These are phyloP conservation scores for Drosophila anomalata DNA, from an alignment of 2,888 invertebrate genomes.

Conservation along the genomic window DNA sequence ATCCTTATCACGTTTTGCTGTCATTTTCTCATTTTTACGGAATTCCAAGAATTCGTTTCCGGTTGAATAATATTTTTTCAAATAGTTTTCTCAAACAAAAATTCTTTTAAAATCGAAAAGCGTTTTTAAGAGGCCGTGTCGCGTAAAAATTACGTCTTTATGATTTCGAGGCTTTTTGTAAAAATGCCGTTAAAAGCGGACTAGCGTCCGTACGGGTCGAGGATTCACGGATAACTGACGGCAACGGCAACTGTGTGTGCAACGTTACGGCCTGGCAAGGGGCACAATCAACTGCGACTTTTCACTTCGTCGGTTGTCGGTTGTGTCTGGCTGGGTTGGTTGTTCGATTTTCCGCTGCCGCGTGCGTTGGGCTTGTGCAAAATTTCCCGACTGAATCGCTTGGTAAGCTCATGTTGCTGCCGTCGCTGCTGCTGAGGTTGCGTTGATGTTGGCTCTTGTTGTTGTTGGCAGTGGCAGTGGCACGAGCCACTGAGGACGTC, in stretches of 20 bases:
- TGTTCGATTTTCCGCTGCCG: slow-evolving; percentile 46
- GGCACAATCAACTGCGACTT: slow-evolving; percentile 64
- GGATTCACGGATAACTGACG: slow-evolving; percentile 58
- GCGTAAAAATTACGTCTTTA: slow-evolving; percentile 59
- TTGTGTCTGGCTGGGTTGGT: slow-evolving; percentile 15
- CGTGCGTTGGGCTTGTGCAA: slow-evolving; percentile 60
- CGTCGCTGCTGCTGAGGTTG: slow-evolving; percentile 24
- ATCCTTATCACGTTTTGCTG: slow-evolving; percentile 84
- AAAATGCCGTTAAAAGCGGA: slow-evolving; percentile 6
- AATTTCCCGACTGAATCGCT: slow-evolving; percentile 74
- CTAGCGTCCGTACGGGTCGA: slow-evolving; percentile 59
- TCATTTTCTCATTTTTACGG: slow-evolving; percentile 82
- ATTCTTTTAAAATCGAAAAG: neutral
- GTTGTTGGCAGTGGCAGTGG: slow-evolving; percentile 37
- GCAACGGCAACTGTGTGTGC: slow-evolving; percentile 27
- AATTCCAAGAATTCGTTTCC: slow-evolving; percentile 68
- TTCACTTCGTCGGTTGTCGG: slow-evolving; percentile 57
- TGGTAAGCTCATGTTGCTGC: slow-evolving; percentile 49
- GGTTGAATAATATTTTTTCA: neutral
- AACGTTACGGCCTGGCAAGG: slow-evolving; percentile 57
- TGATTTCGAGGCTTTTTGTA: neutral
- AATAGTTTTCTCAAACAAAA: neutral
- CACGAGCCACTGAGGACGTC: slow-evolving; percentile 40
- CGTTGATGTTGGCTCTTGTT: slow-evolving; percentile 15
- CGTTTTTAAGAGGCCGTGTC: neutral